These are phyloP conservation scores for Macrobrachium rosenbergii DNA, from an alignment of 1,140 invertebrate species.

Conservation along the genomic window DNA sequence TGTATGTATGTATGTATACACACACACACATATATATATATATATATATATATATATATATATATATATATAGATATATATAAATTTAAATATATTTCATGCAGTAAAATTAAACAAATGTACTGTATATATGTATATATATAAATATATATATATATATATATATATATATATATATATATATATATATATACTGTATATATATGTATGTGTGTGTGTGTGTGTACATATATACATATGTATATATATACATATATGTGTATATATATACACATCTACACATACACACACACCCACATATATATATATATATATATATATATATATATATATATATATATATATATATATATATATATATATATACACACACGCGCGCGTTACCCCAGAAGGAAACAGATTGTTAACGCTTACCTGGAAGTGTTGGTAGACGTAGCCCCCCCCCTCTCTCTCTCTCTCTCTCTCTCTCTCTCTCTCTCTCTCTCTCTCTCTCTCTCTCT, in stretches of 20 bases:
- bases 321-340: slow-evolving; percentile 16
- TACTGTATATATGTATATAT: slow-evolving; percentile 7
- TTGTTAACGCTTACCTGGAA: too few relatives aligned
- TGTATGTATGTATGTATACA: not conserved
- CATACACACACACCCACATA: not conserved
- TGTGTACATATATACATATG: not conserved
- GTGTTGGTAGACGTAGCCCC: not conserved
- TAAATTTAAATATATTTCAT: not conserved
- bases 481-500: not conserved
- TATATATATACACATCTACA: not conserved
- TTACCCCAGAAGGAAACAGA: too few relatives aligned
- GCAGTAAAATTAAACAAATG: too few relatives aligned
- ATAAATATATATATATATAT: slow-evolving; percentile 16
- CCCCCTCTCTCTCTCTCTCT: not conserved
- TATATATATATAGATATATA: slow-evolving; percentile 16
- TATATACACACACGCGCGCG: not conserved
- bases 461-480: slow-evolving; percentile 13
- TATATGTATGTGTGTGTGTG: not conserved
- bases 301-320: not conserved
- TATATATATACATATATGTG: slow-evolving; percentile 6
- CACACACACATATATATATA: not conserved
- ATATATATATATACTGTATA: not conserved
- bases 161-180: slow-evolving; percentile 17
- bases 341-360: slow-evolving; percentile 11
- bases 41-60: slow-evolving; percentile 20